Evolutionary conservation across 2,797 vertebrate genomes (phyloP), one percentile per base, ranked within the genome.

Genomic region (Tamandua tetradactyla): DNA sequence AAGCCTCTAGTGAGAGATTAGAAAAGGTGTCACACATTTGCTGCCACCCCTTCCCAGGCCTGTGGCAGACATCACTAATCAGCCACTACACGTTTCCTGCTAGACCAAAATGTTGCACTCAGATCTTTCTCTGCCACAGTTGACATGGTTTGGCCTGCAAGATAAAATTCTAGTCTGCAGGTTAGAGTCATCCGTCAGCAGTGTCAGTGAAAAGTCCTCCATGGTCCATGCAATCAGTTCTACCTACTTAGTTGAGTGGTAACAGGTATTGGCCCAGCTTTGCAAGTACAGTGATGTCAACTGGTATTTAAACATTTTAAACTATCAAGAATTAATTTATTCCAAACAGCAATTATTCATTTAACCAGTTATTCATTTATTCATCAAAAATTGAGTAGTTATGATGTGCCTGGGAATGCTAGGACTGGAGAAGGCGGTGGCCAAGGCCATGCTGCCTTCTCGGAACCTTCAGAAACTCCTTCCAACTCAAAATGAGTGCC

Each of bases 151-250:
- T 93, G 25, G 35, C 86, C 32, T 22, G 32, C 14, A 66, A 37
- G 68, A 44, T 52, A 62, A 92, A 88, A 69, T 40, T 75, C 75
- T 59, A 22, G 66, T 49, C 64, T 72, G n/a, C 40, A 47, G 79
- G 71, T 89, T 47, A 66, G 22, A 64, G 30, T 55, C 78, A 49
- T 20, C 23, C 17, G 9, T 61, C 44, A 71, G 85, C 18, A 78
- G 81, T 61, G 74, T 88, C 37, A 78, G 72, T 81, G 25, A 14
- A 81, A 89, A 44, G 57, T 11, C 25, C 35, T 93, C 87, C 32
- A 0, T 37, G 42, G 40, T 52, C 17, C 49, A 52, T 52, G 52
- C 14, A 49, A 10, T 10, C 47, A 49, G 49, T 55, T 20, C 52
- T 55, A 17, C 49, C 14, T 17, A 17, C 52, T 52, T 52, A 20